Evolutionary conservation across 2,113 vertebrate species (phyloP).

Genomic region (Cryptomyrus ogoouensis): DNA sequence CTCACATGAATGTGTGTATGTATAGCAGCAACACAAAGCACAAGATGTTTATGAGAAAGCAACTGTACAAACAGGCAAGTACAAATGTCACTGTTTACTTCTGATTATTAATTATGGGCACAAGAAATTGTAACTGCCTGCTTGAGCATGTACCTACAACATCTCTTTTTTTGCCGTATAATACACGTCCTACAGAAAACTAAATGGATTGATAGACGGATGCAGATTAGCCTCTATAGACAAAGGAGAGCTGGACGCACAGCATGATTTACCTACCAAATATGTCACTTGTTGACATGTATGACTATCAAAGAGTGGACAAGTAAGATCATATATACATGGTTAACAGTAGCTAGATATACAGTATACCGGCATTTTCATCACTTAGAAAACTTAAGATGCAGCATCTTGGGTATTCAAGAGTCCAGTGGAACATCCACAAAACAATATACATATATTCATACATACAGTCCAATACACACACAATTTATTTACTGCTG

Average conservation of each 20-base stretch:
- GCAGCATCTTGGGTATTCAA: slow-evolving; percentile 24
- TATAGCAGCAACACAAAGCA: neutral
- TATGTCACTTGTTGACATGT: neutral
- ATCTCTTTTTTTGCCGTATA: neutral
- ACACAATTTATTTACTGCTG: neutral
- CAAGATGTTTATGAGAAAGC: neutral
- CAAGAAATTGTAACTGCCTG: neutral
- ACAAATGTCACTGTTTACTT: neutral
- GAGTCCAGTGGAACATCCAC: slow-evolving; percentile 14
- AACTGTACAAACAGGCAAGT: neutral
- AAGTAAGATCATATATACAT: slow-evolving; percentile 15
- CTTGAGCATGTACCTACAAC: neutral
- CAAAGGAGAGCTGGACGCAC: neutral
- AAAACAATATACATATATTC: slow-evolving; percentile 9
- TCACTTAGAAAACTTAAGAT: slow-evolving; percentile 16
- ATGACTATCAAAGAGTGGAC: neutral
- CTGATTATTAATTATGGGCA: neutral
- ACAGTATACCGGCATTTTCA: slow-evolving; percentile 26
- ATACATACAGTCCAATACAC: neutral
- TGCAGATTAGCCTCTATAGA: neutral
- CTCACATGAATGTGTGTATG: neutral
- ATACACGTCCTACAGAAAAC: neutral
- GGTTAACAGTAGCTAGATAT: slow-evolving; percentile 15
- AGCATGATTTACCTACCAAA: neutral
- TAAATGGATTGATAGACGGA: neutral